Percentiles rank a stretch among this genome's conserved stretches.
These are phyloP conservation scores for Microtus oregoni DNA, from an alignment of 2,113 vertebrate genomes.

Conservation along the genomic window DNA sequence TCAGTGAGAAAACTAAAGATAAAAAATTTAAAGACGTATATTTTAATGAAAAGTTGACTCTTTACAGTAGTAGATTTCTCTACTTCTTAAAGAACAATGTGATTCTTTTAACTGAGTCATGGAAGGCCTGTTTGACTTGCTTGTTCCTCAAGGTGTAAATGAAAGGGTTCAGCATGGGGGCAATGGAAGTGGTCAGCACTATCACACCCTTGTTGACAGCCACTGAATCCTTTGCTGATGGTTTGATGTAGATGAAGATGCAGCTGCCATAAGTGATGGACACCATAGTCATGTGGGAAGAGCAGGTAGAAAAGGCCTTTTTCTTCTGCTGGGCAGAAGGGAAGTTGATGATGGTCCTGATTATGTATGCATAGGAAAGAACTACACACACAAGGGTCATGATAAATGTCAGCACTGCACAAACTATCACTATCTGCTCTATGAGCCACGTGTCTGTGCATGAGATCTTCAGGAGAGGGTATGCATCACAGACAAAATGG, in stretches of 20 bases:
- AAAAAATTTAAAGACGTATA: background rate
- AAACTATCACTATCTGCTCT: background rate
- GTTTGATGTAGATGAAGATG: constrained; percentile 50
- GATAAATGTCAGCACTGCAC: background rate
- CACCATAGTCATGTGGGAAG: background rate
- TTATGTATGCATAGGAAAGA: constrained; percentile 19
- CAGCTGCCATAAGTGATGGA: constrained; percentile 35
- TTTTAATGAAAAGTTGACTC: background rate
- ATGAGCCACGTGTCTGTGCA: constrained; percentile 18
- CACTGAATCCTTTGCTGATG: background rate
- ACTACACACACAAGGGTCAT: background rate
- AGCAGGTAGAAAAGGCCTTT: constrained; percentile 38
- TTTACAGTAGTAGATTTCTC: background rate
- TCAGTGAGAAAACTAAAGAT: background rate
- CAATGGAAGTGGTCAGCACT: background rate
- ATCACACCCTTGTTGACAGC: background rate
- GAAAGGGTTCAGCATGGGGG: constrained; percentile 27
- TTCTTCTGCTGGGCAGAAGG: constrained; percentile 13
- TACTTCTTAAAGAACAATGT: background rate
- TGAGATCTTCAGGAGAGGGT: background rate
- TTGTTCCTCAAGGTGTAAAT: constrained; percentile 48
- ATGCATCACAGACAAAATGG: constrained; percentile 26
- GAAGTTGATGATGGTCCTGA: background rate
- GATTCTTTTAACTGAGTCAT: background rate
- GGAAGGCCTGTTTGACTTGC: background rate